Conservation (phyloP, 2,113 vertebrate species). For the Chlorodrepanis virens region DNA sequence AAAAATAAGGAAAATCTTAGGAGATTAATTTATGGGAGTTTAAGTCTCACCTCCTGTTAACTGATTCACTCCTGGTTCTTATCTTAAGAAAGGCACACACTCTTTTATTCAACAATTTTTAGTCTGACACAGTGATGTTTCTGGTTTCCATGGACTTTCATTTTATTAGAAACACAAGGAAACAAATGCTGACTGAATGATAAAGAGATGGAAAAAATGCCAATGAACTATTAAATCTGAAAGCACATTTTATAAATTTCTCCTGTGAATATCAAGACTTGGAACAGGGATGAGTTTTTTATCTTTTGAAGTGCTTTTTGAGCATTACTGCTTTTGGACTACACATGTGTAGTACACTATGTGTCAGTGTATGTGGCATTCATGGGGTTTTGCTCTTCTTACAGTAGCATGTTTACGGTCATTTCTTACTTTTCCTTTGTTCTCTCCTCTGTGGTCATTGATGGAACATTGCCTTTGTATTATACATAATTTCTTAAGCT, state of each 20-base stretch:
- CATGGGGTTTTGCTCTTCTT: neutral
- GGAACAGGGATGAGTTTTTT: neutral
- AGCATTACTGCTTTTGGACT: neutral
- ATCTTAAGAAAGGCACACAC: neutral
- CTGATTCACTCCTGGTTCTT: neutral
- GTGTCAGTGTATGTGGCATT: neutral
- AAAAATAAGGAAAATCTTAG: neutral
- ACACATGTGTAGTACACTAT: no score
- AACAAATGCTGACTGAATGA: slow-evolving; percentile 3
- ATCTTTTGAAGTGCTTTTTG: neutral
- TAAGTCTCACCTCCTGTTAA: neutral
- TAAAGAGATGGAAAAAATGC: neutral
- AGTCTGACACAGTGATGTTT: neutral
- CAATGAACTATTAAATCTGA: neutral
- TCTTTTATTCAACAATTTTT: slow-evolving; percentile 8
- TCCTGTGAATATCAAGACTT: neutral
- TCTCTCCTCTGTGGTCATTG: neutral
- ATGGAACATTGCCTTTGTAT: neutral
- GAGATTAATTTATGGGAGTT: neutral
- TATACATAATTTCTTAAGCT: neutral
- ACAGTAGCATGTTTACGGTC: neutral
- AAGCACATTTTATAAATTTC: neutral
- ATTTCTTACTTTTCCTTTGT: neutral
- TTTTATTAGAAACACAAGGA: slow-evolving; percentile 12
- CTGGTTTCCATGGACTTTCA: neutral